Conservation (phyloP, 2,888 invertebrate genomes). For the Anthrax anthrax region DNA sequence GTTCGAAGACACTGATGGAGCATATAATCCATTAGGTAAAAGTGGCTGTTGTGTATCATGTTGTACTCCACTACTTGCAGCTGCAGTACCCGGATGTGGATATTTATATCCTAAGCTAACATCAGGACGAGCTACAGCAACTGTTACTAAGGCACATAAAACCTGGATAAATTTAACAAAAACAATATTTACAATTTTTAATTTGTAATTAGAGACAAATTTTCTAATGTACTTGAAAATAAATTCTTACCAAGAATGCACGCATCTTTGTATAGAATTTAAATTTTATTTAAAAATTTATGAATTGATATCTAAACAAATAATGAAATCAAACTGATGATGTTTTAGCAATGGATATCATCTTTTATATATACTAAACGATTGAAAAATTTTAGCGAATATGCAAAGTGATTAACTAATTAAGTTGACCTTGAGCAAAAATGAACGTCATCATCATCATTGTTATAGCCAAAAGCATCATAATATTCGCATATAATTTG, state of each 20-base stretch:
- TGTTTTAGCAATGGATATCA: background rate
- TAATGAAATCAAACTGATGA: background rate
- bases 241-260: background rate
- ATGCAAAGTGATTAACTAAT: background rate
- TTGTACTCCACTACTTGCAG: background rate
- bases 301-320: background rate
- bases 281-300: background rate
- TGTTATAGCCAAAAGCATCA: too few species aligned
- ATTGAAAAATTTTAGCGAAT: too few species aligned
- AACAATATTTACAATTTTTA: background rate
- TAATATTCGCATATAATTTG: too few species aligned
- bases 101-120: slow-evolving; percentile 24
- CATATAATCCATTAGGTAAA: background rate
- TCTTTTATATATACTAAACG: background rate
- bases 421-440: background rate
- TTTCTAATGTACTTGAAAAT: background rate
- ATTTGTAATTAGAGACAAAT: background rate
- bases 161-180: slow-evolving; percentile 5
- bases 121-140: slow-evolving; percentile 22
- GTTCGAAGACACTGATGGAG: background rate
- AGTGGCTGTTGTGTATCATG: background rate
- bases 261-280: background rate
- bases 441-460: too few species aligned
- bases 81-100: background rate
- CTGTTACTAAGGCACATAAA: slow-evolving; percentile 13